These are phyloP conservation scores for Tetraodon nigroviridis DNA, from an alignment of 2,113 vertebrate species.

Conservation along the genomic window DNA sequence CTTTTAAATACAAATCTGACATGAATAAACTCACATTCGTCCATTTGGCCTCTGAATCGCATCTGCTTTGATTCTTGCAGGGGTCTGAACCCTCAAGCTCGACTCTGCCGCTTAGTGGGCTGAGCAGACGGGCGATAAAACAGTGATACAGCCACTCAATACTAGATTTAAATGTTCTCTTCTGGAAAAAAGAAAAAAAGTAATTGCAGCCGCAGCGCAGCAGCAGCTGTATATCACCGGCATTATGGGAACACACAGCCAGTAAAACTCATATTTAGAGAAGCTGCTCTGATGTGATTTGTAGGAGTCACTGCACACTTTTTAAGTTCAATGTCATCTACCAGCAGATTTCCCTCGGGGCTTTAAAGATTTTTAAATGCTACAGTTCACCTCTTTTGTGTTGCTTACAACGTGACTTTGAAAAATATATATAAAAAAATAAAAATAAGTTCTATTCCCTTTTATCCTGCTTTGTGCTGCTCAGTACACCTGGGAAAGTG, in stretches of 20 bases:
- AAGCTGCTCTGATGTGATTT: conserved; percentile 45
- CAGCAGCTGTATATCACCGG: conserved; percentile 11
- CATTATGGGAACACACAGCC: conserved; percentile 22
- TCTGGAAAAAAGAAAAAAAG: conserved; percentile 15
- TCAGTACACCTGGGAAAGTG: conserved; percentile 59
- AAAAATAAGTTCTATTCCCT: conserved; percentile 59
- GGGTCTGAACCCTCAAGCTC: too few species aligned
- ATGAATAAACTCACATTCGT: too few species aligned
- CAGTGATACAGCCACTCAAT: too few species aligned
- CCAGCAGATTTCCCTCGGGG: conserved; percentile 60
- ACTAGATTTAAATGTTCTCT: conserved; percentile 18
- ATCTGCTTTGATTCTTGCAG: too few species aligned
- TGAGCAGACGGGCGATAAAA: too few species aligned
- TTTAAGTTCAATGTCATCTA: conserved; percentile 73
- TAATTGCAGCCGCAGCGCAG: conserved; percentile 7
- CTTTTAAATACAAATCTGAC: too few species aligned
- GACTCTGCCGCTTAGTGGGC: too few species aligned
- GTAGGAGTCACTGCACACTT: conserved; percentile 46
- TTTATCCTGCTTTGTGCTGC: conserved; percentile 60
- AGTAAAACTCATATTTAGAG: conserved; percentile 28
- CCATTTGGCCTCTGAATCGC: too few species aligned
- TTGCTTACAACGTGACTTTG: conserved; percentile 67
- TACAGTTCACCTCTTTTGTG: conserved; percentile 57
- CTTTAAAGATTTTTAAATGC: conserved; percentile 65
- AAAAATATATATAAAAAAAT: conserved; percentile 44